A percentile compares a stretch with the other conserved stretches of the same genome.
Evolutionary conservation across 2,888 invertebrate genomes (phyloP).

Genomic region (Nymphalis urticae): DNA sequence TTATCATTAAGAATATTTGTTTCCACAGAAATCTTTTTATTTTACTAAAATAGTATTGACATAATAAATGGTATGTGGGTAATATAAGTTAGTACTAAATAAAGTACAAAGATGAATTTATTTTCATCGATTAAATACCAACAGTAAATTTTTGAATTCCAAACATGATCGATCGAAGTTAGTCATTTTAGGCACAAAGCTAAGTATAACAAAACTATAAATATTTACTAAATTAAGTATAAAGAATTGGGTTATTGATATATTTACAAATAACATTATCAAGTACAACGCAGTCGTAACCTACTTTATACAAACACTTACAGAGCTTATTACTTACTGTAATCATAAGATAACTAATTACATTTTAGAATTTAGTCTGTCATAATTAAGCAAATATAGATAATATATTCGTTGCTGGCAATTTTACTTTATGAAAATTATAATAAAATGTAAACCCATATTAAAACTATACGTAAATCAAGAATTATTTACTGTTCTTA

Average conservation of each 20-base stretch:
- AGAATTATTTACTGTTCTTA: too few relatives aligned
- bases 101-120: too few relatives aligned
- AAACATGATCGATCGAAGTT: neutral
- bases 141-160: neutral
- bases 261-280: slow-evolving; percentile 44
- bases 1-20: neutral
- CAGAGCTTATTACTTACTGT: slow-evolving; percentile 24
- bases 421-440: too few relatives aligned
- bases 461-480: too few relatives aligned
- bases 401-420: neutral
- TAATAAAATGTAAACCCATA: too few relatives aligned
- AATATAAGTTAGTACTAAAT: too few relatives aligned
- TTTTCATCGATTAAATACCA: too few relatives aligned
- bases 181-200: slow-evolving; percentile 17
- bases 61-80: too few relatives aligned
- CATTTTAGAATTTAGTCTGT: slow-evolving; percentile 3
- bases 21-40: neutral
- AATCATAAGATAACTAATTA: slow-evolving; percentile 17
- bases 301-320: slow-evolving; percentile 41
- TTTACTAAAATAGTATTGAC: neutral
- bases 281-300: slow-evolving; percentile 61
- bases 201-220: slow-evolving; percentile 12
- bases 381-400: slow-evolving; percentile 9
- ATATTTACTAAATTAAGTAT: slow-evolving; percentile 37
- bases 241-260: slow-evolving; percentile 33